Evolutionary conservation across 2,797 vertebrate species (phyloP), one percentile per base, ranked within the genome.

Genomic region (Galago senegalensis): DNA sequence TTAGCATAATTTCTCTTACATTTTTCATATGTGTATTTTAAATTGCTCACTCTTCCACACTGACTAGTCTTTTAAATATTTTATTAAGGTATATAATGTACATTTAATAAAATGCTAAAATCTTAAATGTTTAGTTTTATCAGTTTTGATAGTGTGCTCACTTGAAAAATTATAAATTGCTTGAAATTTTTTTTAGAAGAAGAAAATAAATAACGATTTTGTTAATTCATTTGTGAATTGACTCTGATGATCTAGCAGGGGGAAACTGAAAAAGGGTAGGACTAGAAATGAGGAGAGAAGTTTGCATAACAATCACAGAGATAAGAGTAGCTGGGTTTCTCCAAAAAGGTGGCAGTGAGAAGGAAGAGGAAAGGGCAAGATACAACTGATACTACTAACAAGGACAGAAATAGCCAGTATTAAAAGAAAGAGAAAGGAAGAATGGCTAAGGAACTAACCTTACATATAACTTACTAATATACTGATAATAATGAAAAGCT

Each of bases 401-500:
- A 93, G 12, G 7, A 29, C 72, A 72, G 56, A 91, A 95, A 53
- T 25, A 81, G 70, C 25, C 31, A 86, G 2, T 46, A 93, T 13
- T 1, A 81, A 91, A 89, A 84, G 2, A 17, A 91, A 84, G 1
- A 87, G 20, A 60, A 73, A 53, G 27, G 27, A 87, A 83, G n/a
- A 84, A 76, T 81, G 29, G 43, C 2, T 79, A 14, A 69, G 20
- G n/a, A 88, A 31, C 9, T 25, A 23, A 53, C 16, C 29, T 88
- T 49, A 93, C 10, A 81, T 31, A 69, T 29, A 81, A 17, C 70
- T 87, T 75, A 95, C 11, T 79, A 92, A 84, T 40, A 93, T 76
- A 75, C 21, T 80, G 29, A 73, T 75, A 87, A 93, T 67, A 94
- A 87, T 17, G 76, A 92, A 96, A 95, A 92, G 27, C 34, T 93